Evolutionary conservation across 2,797 vertebrate species (phyloP), one percentile per base, ranked within the genome.

Genomic region (Periophthalmus magnuspinnatus): DNA sequence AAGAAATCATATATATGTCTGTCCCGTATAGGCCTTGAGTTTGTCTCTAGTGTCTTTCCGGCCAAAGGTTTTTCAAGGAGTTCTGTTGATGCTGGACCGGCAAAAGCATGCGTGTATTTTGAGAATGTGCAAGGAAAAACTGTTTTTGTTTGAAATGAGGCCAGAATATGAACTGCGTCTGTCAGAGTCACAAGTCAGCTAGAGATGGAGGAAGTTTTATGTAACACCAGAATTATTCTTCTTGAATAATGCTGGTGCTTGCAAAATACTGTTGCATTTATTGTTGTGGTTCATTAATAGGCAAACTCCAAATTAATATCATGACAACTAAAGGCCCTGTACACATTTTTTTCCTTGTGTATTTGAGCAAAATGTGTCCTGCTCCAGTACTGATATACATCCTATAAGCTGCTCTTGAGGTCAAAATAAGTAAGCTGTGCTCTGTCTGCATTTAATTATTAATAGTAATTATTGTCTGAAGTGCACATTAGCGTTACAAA

Each of bases 41-140:
- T 65, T 24, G 65, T 67, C 63, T 68, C 33, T 67, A 22, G 21
- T 50, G 54, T 70, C 64, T 61, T 76, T 76, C 13, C 47, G 56
- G 66, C 24, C 5, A 22, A 69, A 69, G 41, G 62, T 70, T 75
- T 70, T 74, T 41, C 74, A 61, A 72, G 52, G 16, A 33, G 75
- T 38, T 75, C 58, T 76, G 85, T 83, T 79, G 72, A 87, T 88
- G 17, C 36, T 36, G 68, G 56, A 45, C 59, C 62, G 62, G 63
- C 28, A 65, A 65, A 65, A 50, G 45, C 62, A 1, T n/a, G 16
- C 47, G 36, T 60, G 62, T 5, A 56, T 70, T 77, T 21, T 72
- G 66, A 62, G 41, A 2, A 33, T 1, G 32, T 56, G 3, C 68
- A 58, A 33, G 68, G 21, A 28, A 71, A 59, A 58, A 6, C 6